These are phyloP conservation scores for Pygoscelis adeliae DNA, from an alignment of 2,113 vertebrate genomes.

Conservation along the genomic window DNA sequence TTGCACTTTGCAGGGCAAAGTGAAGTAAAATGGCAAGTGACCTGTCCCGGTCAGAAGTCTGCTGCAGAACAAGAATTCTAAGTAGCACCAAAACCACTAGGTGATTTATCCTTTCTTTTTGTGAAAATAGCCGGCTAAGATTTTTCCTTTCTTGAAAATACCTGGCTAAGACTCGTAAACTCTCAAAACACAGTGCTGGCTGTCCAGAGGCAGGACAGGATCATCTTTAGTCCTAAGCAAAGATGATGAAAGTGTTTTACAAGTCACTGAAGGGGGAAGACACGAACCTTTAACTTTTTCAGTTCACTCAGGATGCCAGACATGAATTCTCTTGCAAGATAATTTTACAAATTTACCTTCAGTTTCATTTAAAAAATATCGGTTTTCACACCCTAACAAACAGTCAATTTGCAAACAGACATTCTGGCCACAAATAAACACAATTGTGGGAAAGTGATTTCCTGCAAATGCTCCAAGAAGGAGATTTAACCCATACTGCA, in stretches of 20 bases:
- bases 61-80: neutral
- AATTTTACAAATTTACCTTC: neutral
- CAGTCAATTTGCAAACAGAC: neutral
- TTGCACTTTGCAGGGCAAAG: neutral
- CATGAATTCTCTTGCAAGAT: neutral
- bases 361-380: neutral
- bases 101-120: neutral
- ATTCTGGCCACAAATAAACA: neutral
- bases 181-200: neutral
- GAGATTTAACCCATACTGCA: conserved; percentile 5
- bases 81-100: neutral
- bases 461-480: neutral
- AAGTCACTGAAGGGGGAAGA: neutral
- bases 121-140: neutral
- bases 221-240: neutral
- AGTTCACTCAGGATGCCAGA: neutral
- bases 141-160: too few relatives aligned
- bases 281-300: neutral
- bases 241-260: neutral
- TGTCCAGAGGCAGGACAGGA: neutral
- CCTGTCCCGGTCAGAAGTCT: neutral
- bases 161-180: neutral
- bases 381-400: neutral
- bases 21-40: neutral
- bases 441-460: neutral